A percentile compares a stretch with the other conserved stretches of the same genome.
Evolutionary conservation across 2,888 invertebrate species (phyloP).

Genomic region (Ceriagrion tenellum): DNA sequence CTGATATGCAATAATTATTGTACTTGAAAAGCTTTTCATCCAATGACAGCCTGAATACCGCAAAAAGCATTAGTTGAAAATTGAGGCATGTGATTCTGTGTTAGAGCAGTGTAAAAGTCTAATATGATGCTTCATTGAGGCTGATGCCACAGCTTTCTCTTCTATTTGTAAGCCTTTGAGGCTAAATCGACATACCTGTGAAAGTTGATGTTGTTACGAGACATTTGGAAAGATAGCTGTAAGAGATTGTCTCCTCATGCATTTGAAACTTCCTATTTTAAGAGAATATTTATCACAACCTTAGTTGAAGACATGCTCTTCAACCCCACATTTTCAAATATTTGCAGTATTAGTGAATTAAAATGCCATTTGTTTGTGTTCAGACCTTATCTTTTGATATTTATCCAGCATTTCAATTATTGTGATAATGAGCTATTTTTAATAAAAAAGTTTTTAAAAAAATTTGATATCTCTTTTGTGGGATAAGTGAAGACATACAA

Average conservation of each 20-base stretch:
- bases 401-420: not conserved
- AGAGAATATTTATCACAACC: not conserved
- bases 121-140: not conserved
- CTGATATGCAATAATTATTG: too few relatives aligned
- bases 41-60: too few relatives aligned
- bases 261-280: not conserved
- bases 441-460: not conserved
- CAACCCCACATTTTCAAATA: not conserved
- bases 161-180: not conserved
- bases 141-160: not conserved
- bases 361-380: not conserved
- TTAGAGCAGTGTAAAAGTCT: too few relatives aligned
- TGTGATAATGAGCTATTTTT: slow-evolving; percentile 45
- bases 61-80: not conserved
- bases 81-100: too few relatives aligned
- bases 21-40: too few relatives aligned
- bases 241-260: not conserved
- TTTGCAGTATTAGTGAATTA: not conserved
- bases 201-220: too few relatives aligned
- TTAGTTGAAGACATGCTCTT: not conserved
- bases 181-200: not conserved
- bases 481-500: not conserved
- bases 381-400: not conserved
- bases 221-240: too few relatives aligned
- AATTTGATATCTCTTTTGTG: not conserved